A percentile compares a stretch with the other conserved stretches of the same genome.
phyloP scores from a whole-genome alignment of 64 coral and sea anemone species.

The Actinia equina region DNA sequence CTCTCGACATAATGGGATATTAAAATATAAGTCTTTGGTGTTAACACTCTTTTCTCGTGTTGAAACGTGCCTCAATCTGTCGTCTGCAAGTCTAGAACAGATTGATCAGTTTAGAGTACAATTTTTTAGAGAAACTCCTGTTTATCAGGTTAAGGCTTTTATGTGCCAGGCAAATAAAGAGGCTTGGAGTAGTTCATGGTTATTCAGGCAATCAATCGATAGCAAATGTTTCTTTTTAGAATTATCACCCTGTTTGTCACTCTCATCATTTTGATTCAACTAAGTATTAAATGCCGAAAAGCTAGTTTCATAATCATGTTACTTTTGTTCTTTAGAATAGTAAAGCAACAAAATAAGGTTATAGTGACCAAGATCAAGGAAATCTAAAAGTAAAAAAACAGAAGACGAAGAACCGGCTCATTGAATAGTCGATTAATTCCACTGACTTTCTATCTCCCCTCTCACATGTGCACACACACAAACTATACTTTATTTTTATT shows the following conservation, averaged over 20 bases:
- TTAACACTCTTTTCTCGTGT: background rate
- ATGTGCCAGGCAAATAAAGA: background rate
- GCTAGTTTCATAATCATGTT: background rate
- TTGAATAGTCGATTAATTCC: too few species aligned
- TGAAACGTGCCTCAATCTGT: background rate
- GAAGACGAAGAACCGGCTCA: too few species aligned
- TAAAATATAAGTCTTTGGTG: background rate
- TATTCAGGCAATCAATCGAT: background rate
- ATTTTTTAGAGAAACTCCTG: too few species aligned
- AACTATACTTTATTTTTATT: too few species aligned
- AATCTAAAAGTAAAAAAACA: too few species aligned
- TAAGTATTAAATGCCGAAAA: background rate
- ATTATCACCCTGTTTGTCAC: background rate
- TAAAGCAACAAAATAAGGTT: background rate
- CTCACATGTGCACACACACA: too few species aligned
- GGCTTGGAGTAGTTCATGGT: background rate
- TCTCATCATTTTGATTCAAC: background rate
- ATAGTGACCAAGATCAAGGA: too few species aligned
- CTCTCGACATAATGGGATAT: background rate
- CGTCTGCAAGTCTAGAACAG: slow-evolving; percentile 8
- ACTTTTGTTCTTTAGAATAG: background rate
- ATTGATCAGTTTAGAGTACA: too few species aligned
- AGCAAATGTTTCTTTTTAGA: slow-evolving; percentile 4
- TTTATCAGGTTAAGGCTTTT: too few species aligned
- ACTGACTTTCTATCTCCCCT: too few species aligned